A percentile compares a stretch with the other conserved stretches of the same genome.
phyloP scores from a whole-genome alignment of 2,113 vertebrate species.

The Clinocottus analis region DNA sequence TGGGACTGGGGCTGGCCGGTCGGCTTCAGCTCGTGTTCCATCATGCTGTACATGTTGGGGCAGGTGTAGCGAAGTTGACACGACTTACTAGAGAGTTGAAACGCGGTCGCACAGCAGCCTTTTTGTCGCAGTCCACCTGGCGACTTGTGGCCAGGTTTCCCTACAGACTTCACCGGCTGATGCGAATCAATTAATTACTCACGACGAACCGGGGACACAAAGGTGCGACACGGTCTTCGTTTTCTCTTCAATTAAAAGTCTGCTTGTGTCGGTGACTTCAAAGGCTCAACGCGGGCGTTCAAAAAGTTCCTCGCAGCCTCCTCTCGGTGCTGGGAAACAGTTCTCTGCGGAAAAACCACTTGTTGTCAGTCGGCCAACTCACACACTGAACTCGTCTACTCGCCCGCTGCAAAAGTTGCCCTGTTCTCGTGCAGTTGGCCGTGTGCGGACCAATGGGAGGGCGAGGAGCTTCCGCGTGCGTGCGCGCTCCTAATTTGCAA shows the following conservation, averaged over 20 bases:
- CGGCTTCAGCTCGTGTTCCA: slow-evolving; percentile 86
- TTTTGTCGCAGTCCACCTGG: slow-evolving; percentile 53
- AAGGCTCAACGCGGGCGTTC: not conserved
- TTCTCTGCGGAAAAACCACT: slow-evolving; percentile 55
- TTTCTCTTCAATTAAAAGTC: not conserved
- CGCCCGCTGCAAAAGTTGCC: slow-evolving; percentile 59
- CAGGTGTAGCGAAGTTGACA: not conserved
- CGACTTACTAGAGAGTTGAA: not conserved
- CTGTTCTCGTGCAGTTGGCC: slow-evolving; percentile 43
- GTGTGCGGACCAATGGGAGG: slow-evolving; percentile 75
- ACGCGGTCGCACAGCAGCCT: slow-evolving; percentile 7
- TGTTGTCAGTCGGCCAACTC: slow-evolving; percentile 65
- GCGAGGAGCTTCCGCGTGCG: slow-evolving; percentile 22
- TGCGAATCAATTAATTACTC: slow-evolving; percentile 60
- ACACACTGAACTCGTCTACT: slow-evolving; percentile 58
- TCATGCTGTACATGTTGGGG: slow-evolving; percentile 86
- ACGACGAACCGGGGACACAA: slow-evolving; percentile 1
- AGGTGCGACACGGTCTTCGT: not conserved
- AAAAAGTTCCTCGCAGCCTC: slow-evolving; percentile 12
- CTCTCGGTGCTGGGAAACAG: not conserved
- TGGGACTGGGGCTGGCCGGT: slow-evolving; percentile 76
- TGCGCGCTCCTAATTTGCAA: slow-evolving; percentile 74
- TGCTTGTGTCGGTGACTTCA: slow-evolving; percentile 2
- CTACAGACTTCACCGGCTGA: slow-evolving; percentile 51
- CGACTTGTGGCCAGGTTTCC: slow-evolving; percentile 37